Conservation (phyloP, 2,113 vertebrate genomes). For the Cricetomys ansorgei region DNA sequence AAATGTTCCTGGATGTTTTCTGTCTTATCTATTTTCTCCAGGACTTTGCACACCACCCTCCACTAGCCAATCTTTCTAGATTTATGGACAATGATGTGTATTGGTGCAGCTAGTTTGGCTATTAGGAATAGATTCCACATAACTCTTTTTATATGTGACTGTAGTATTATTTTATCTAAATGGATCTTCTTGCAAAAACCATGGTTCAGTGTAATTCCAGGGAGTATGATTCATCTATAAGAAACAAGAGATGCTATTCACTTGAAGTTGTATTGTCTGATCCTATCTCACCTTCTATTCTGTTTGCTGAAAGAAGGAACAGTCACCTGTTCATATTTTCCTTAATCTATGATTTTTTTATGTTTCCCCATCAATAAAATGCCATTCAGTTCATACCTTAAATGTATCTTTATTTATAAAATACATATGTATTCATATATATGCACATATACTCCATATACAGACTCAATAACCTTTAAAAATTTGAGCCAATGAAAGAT, state of each 20-base stretch:
- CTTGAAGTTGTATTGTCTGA: background rate
- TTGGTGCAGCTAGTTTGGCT: background rate
- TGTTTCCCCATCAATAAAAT: background rate
- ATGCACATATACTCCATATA: background rate
- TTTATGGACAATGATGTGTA: background rate
- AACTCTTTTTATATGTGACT: background rate
- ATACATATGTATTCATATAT: background rate
- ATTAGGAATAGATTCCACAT: slow-evolving; percentile 12
- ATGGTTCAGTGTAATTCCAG: background rate
- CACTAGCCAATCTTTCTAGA: background rate
- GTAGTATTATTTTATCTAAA: slow-evolving; percentile 42
- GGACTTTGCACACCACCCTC: background rate
- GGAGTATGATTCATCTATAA: background rate
- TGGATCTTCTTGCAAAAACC: slow-evolving; percentile 25
- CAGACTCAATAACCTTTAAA: background rate
- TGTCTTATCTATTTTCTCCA: background rate
- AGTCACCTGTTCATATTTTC: background rate
- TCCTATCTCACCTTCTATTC: background rate
- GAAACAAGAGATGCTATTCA: background rate
- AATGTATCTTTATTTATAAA: slow-evolving; percentile 23
- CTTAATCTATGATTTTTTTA: background rate
- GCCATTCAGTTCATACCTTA: background rate
- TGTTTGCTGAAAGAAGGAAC: background rate
- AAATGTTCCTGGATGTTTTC: background rate
- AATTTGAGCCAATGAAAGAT: slow-evolving; percentile 35